A percentile compares a stretch with the other conserved stretches of the same genome.
phyloP scores from a whole-genome alignment of 2,113 vertebrate species.

The Labeo rohita region DNA sequence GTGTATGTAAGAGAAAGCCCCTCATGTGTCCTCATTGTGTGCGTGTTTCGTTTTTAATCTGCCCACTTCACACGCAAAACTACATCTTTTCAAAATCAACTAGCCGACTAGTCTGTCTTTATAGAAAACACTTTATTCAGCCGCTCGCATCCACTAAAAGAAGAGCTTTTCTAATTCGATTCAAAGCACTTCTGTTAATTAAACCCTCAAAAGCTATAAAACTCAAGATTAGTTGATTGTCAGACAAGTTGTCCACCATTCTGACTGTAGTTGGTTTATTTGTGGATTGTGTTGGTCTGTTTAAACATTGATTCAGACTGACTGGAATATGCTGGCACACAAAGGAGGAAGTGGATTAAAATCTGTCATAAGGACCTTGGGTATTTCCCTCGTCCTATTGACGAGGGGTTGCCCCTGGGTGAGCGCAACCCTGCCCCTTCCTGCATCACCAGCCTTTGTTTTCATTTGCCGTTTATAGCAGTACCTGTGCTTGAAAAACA shows the following conservation, averaged over 20 bases:
- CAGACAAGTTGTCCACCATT: not conserved
- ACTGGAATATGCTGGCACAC: conserved; percentile 10
- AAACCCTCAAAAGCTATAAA: not conserved
- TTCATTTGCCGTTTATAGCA: conserved; percentile 25
- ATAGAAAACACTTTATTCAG: not conserved
- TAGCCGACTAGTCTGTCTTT: not conserved
- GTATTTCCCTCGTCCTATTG: not conserved
- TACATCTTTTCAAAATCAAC: not conserved
- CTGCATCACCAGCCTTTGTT: conserved; percentile 29
- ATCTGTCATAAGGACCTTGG: not conserved
- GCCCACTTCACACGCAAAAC: not conserved
- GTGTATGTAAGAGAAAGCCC: conserved; percentile 8
- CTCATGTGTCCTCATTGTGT: not conserved
- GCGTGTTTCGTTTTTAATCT: not conserved
- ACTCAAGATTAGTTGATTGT: not conserved
- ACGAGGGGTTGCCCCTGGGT: not conserved
- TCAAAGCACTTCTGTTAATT: not conserved
- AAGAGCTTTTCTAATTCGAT: not conserved
- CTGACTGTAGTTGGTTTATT: not conserved
- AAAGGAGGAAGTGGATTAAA: conserved; percentile 44
- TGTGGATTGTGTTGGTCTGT: not conserved
- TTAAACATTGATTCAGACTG: not conserved
- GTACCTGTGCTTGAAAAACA: conserved; percentile 33
- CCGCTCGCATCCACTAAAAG: not conserved
- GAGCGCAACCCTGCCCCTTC: conserved; percentile 32